Base-by-base conservation (phyloP, 2,113 vertebrate species). In the Pedionomus torquatus region DNA sequence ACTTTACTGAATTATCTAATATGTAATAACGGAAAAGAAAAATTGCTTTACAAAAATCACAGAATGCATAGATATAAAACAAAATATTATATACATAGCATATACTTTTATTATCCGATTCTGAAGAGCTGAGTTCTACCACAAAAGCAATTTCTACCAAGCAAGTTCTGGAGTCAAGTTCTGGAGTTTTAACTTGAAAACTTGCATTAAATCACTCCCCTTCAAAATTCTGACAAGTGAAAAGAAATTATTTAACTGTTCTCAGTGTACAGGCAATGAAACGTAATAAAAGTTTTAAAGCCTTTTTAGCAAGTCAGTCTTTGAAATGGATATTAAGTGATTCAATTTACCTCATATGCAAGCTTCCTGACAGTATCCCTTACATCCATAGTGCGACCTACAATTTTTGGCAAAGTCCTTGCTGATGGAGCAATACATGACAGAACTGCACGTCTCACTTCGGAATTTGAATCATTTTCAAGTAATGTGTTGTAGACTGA, bases 361-460 rank as follows among this genome's bases (percentile, higher is more conserved):
- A 99, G 93, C 93, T 99, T 99, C 78, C 99, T 99, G 89, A 99
- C 99, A 75, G 97, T 95, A 58, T 99, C 99, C 89, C 99, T 99
- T 17, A 99, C 96, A 91, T 99, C 99, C 89, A 98, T 98, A 31
- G 99, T 99, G 69, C 99, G 99, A 28, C 98, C 98, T 13, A 99
- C 97, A 55, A 99, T 99, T 97, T 98, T 98, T 44, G 99, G 96
- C 80, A 99, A 98, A 60, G 99, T 99, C 88, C 90, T 96, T 30
- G 98, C 98, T 43, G 99, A 99, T 39, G 99, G 99, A 43, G 98
- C 99, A 35, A 99, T 99, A 97, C 99, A 99, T 2, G 99, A 99
- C 54, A 99, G 97, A 60, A 99, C 99, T 4, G 99, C 99, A 31
- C 99, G 98, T 31, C 99, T 98, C 93, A 99, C 99, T 89, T 99